Percentiles rank a stretch among this genome's conserved stretches.
Evolutionary conservation across 2,888 invertebrate genomes (phyloP).

Genomic region (Cerastoderma edule): DNA sequence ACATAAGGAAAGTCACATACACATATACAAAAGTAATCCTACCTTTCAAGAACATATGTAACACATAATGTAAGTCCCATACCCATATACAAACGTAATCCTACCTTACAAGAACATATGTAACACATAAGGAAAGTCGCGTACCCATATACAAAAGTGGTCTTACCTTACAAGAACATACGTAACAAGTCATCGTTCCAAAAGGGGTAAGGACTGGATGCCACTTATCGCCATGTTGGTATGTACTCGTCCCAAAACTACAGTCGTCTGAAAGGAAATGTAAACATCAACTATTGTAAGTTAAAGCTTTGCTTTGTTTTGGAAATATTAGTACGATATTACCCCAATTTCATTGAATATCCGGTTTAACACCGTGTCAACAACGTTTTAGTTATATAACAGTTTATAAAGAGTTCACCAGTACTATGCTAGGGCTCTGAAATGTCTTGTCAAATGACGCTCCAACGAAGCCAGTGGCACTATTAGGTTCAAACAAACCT

Average conservation of each 20-base stretch:
- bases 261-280: conserved; percentile 87
- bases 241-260: conserved; percentile 87
- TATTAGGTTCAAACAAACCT: too few species aligned
- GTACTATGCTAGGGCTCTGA: too few species aligned
- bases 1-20: not conserved
- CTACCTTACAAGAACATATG: not conserved
- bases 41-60: not conserved
- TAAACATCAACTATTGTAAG: too few species aligned
- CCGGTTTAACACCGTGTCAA: too few species aligned
- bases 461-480: too few species aligned
- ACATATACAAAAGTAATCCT: not conserved
- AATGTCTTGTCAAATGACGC: too few species aligned
- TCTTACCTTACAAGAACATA: conserved; percentile 95
- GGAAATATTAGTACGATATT: too few species aligned
- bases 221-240: conserved; percentile 91
- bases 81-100: not conserved
- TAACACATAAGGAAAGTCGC: not conserved
- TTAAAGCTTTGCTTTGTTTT: too few species aligned
- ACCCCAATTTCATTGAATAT: too few species aligned
- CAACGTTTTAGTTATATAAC: too few species aligned
- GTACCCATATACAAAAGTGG: not conserved
- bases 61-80: not conserved
- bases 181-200: conserved; percentile 94
- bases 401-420: too few species aligned
- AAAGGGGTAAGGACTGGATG: conserved; percentile 94